Base-by-base conservation (phyloP, 2,113 vertebrate species). In the Cettia cetti region DNA sequence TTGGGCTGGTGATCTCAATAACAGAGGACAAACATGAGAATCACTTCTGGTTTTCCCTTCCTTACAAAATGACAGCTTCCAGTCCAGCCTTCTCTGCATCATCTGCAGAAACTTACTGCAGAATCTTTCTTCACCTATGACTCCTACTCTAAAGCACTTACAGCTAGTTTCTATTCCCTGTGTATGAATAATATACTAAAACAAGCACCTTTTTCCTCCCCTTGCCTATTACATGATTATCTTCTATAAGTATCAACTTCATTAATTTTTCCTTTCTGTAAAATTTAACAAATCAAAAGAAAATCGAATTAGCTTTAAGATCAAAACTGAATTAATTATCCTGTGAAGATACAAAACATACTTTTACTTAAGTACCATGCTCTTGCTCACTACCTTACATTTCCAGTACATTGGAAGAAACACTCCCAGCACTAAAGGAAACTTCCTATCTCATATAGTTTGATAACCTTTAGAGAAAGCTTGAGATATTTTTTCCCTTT, bases 401-500 rank as follows among this genome's bases (percentile, higher is more conserved):
- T 70, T 59, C 26, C 40, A 59, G 30, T 66, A 94, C 10, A 40
- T 1, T 22, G 22, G 30, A 68, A 54, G 39, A 86, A 78, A 4
- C 26, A 44, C 8, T 56, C 28, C 12, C n/a, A 89, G 24, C 10
- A 39, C 13, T 20, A 57, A 11, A 66, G 37, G 47, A 82, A 91
- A 50, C 15, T 66, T 75, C 24, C 61, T 47, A 9, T 19, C 30
- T 59, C 19, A 15, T 9, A 7, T 0, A 31, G 18, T 23, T 80
- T 17, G 33, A 37, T 52, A 30, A 63, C 24, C 16, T 18, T 70
- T 26, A 64, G 19, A 81, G 52, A 59, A 59, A 71, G 9, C 27
- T 27, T 56, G 5, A 47, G 7, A 12, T 2, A 9, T 35, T 33
- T 59, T 9, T 1, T 0, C 4, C 39, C 12, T 10, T 44, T 12